A percentile compares a stretch with the other conserved stretches of the same genome.
Conservation (phyloP, 2,113 vertebrate species). For the Meles meles region DNA sequence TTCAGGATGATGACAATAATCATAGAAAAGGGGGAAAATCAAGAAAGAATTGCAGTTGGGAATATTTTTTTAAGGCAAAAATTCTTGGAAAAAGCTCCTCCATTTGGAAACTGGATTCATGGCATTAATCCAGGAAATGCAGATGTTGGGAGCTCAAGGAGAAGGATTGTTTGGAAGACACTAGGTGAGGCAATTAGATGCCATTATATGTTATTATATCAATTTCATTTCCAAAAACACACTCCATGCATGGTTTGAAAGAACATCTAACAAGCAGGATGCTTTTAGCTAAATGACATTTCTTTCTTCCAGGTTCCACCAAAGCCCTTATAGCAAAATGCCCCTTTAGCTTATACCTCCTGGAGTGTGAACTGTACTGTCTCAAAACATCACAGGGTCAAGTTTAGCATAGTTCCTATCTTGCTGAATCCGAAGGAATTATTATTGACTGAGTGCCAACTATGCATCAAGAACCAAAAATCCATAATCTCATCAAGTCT, state of each 20-base stretch:
- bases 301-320: neutral
- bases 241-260: neutral
- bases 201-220: neutral
- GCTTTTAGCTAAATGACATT: neutral
- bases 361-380: neutral
- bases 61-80: neutral
- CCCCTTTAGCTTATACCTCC: neutral
- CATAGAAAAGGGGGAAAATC: neutral
- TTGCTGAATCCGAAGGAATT: neutral
- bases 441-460: neutral
- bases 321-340: neutral
- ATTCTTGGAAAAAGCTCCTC: neutral
- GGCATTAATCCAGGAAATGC: conserved; percentile 2
- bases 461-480: neutral
- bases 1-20: neutral
- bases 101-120: neutral
- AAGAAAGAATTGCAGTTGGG: neutral
- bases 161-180: conserved; percentile 1
- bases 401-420: neutral
- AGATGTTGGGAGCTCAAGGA: conserved; percentile 23
- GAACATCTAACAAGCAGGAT: neutral
- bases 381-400: neutral
- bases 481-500: neutral
- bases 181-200: neutral
- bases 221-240: neutral